Percentiles rank a stretch among this genome's conserved stretches.
phyloP scores from a whole-genome alignment of 2,888 invertebrate species.

The Dasypogon diadema region DNA sequence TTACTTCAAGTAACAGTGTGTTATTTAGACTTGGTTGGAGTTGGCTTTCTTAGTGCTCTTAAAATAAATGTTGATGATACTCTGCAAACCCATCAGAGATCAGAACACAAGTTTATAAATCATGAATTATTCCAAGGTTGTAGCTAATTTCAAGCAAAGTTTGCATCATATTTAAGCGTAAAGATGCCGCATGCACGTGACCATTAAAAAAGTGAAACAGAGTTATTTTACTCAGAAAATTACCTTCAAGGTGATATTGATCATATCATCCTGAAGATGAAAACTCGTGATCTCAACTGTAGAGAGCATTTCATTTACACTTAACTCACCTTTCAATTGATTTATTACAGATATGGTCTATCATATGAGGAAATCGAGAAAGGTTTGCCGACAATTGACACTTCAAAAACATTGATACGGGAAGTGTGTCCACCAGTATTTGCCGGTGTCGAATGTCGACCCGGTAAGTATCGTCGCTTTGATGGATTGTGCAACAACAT shows the following conservation, averaged over 20 bases:
- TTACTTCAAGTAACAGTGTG: too few relatives aligned
- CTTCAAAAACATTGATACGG: conserved; percentile 85
- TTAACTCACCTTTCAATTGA: background rate
- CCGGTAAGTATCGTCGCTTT: conserved; percentile 87
- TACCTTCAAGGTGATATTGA: background rate
- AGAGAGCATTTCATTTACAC: background rate
- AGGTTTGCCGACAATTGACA: conserved; percentile 87
- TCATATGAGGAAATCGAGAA: conserved; percentile 89
- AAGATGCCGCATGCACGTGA: background rate
- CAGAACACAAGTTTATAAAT: background rate
- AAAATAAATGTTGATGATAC: too few relatives aligned
- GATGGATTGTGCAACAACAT: conserved; percentile 92
- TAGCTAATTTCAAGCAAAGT: background rate
- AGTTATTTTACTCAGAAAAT: background rate
- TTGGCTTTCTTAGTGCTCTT: too few relatives aligned
- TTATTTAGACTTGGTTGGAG: too few relatives aligned
- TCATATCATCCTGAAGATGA: too few relatives aligned
- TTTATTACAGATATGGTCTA: conserved; percentile 78
- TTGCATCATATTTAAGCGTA: background rate
- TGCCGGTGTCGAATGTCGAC: conserved; percentile 87
- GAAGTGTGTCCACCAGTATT: conserved; percentile 90
- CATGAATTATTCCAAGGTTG: background rate
- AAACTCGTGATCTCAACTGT: too few relatives aligned
- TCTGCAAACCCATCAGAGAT: background rate
- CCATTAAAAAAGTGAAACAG: too few relatives aligned